Evolutionary conservation across 1,140 invertebrate species (phyloP), one percentile per base, ranked within the genome.

Genomic region (Sycophila sp.): DNA sequence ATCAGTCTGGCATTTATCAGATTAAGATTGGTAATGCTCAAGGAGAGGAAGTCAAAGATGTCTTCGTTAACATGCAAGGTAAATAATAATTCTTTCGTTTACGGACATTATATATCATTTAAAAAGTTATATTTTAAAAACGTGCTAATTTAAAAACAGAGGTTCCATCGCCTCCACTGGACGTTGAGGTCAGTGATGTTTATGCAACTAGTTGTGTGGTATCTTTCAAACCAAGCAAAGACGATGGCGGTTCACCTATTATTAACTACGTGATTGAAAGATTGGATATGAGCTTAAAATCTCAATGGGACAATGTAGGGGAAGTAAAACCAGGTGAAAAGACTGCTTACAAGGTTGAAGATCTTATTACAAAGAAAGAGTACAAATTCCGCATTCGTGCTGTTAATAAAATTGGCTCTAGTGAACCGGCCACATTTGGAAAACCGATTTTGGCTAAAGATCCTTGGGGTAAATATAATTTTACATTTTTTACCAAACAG

Each of bases 361-460:
- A 96, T 78, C 89, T 99, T 2, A 88, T 91, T 38, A 91, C 92
- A 19, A 96, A 93, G 86, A 97, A 93, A 84, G 94, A 92, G 78
- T 98, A 94, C 87, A 97, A 97, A 89, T 99, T 99, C 88, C 90
- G 98, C 71, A 96, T 99, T 69, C 90, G 92, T 68, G 98, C 97
- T 55, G 93, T 98, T 13, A 99, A 99, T 82, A 95, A 95, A 80
- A 90, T 96, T 67, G 94, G 94, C 53, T 88, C 91, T 7, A 94
- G 95, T 84, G 96, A 98, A 82, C 96, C 96, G 55, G 92, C 94
- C 24, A 85, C 92, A 8, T 95, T 96, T 77, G 91, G 87, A 69
- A 96, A 95, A 80, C 91, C 94, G 30, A 92, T 97, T 28, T 83
- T 98, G 49, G 97, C 97, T 38, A 99, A 99, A 87, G 96, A 99